phyloP scores from a whole-genome alignment of 92 coral and sea anemone species.

The Chrysogorgia sp. region DNA sequence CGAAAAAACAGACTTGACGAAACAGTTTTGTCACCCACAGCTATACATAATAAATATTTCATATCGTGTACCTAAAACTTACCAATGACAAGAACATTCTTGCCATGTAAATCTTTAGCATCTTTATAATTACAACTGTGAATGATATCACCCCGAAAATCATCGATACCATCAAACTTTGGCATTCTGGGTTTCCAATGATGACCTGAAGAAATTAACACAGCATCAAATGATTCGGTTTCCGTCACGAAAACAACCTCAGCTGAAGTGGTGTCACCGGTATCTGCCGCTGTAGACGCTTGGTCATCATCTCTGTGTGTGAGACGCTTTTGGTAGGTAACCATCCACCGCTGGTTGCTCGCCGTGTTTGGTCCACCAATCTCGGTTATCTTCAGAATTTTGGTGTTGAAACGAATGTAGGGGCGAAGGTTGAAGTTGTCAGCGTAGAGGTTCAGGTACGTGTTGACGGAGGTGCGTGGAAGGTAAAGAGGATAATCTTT shows the following conservation, averaged over 20 bases:
- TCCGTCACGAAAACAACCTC: background rate
- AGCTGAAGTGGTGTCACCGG: too few species aligned
- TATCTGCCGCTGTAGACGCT: background rate
- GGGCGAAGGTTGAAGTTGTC: conserved; percentile 62
- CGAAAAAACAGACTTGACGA: background rate
- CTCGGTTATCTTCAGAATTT: conserved; percentile 56
- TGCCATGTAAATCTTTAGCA: conserved; percentile 62
- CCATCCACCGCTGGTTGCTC: conserved; percentile 65
- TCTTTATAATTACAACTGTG: conserved; percentile 79
- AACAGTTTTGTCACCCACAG: background rate
- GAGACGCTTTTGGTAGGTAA: conserved; percentile 32
- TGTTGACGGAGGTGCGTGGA: conserved; percentile 61
- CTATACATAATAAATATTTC: background rate
- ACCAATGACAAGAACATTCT: conserved; percentile 75
- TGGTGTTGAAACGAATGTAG: conserved; percentile 62
- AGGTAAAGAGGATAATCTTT: conserved; percentile 77
- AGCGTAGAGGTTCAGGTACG: conserved; percentile 65
- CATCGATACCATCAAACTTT: conserved; percentile 59
- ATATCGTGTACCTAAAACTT: background rate
- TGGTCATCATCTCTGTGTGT: background rate
- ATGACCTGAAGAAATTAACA: conserved; percentile 81
- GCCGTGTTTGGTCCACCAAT: conserved; percentile 43
- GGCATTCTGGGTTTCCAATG: conserved; percentile 67
- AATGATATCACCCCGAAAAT: conserved; percentile 66
- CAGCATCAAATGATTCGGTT: conserved; percentile 70